These are phyloP conservation scores for Poicephalus gulielmi DNA, from an alignment of 2,113 vertebrate species.

Conservation along the genomic window DNA sequence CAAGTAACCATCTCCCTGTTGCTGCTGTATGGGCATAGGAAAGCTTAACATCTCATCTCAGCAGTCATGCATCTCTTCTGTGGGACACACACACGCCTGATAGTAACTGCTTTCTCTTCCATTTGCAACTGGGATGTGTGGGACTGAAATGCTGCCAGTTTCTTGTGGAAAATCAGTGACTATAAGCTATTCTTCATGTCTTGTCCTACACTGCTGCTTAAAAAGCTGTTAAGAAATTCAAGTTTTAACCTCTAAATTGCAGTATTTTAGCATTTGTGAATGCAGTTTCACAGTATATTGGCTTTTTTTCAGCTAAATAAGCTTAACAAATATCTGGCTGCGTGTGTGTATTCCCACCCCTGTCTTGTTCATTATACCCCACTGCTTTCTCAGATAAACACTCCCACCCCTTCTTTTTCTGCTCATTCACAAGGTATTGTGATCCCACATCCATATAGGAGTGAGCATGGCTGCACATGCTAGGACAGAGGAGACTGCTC, in stretches of 20 bases:
- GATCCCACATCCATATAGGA: background rate
- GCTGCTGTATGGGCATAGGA: rapidly evolving
- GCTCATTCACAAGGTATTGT: background rate
- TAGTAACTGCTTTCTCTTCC: background rate
- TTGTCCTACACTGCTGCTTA: background rate
- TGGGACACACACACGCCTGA: background rate
- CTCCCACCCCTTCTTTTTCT: background rate
- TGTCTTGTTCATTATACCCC: background rate
- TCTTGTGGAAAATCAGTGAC: background rate
- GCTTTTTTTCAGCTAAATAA: background rate
- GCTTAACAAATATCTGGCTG: background rate
- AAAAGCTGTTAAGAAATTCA: background rate
- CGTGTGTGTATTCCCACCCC: background rate
- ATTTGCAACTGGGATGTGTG: background rate
- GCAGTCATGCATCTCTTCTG: background rate
- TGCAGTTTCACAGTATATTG: background rate
- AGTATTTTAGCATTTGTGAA: background rate
- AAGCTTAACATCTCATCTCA: rapidly evolving
- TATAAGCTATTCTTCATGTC: background rate
- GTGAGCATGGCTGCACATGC: background rate
- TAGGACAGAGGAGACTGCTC: background rate
- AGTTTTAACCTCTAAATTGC: background rate
- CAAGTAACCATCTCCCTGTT: background rate
- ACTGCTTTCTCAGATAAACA: background rate
- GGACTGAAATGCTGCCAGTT: background rate